Base-by-base conservation (phyloP, 2,888 invertebrate genomes). In the Agapostemon virescens region DNA sequence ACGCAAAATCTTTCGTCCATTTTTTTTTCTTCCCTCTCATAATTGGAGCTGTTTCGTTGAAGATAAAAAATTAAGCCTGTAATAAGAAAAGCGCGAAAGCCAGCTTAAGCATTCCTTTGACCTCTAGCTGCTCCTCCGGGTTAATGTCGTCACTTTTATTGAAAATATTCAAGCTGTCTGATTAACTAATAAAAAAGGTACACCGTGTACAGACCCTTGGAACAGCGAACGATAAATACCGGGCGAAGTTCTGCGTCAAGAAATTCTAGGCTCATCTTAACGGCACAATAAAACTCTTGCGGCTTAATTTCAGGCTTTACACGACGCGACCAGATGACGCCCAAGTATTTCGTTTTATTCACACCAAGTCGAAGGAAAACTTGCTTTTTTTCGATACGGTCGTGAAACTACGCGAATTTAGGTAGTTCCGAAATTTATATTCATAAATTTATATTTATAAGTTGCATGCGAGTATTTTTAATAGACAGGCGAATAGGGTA, bases 71-170 rank as follows among this genome's bases (percentile, higher is more conserved):
- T 85, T 79, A 81, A 84, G 84, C 81, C 84, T 84, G 86, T 87
- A 87, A 88, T 84, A 86, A 86, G 84, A 75, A 77, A 81, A 77
- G 69, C 36, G 2, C 15, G 73, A n/a, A 69, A 55, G 38, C 70
- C 58, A 42, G 58, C 42, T 74, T 23, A 49, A 82, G 20, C 70
- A 33, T 30, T 73, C 69, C 69, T 68, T 66, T 72, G 63, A 42
- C 72, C 13, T 15, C 69, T 26, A 3, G 55, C 74, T 9, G n/a
- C 58, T 45, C 40, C 40, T 42, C 71, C 77, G 49, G 70, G 81
- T 87, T 86, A 86, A 88, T 89, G 86, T 86, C 80, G 70, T 82
- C 83, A 88, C 88, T 90, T 90, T 91, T 86, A 91, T 91, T 89
- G 90, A 89, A 88, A 90, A 89, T 88, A 88, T 89, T 89, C 83